Percentiles rank a stretch among this genome's conserved stretches.
Evolutionary conservation across 1,140 invertebrate genomes (phyloP).

Genomic region (Theocolax elegans): DNA sequence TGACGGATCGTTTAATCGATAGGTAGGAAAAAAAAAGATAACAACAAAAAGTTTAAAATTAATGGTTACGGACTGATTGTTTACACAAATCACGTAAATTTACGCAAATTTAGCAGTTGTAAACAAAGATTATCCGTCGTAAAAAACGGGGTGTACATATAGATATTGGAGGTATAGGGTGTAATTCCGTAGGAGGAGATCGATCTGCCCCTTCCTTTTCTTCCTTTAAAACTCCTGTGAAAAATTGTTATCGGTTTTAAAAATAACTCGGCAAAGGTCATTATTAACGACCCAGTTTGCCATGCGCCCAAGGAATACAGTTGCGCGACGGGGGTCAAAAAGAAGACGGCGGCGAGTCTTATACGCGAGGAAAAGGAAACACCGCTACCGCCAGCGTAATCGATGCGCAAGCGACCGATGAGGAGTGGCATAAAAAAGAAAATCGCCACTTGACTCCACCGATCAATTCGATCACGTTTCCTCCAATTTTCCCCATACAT

Average conservation of each 20-base stretch:
- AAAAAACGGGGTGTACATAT: neutral
- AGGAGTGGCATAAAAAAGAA: slow-evolving; percentile 8
- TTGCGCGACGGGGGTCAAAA: no score
- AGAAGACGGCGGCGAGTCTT: no score
- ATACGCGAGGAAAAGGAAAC: neutral
- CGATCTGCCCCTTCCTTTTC: no score
- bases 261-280: slow-evolving; percentile 30
- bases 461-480: no score
- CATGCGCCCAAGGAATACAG: neutral
- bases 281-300: slow-evolving; percentile 30
- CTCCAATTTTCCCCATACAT: neutral
- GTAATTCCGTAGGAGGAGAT: neutral
- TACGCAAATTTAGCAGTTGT: neutral
- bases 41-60: no score
- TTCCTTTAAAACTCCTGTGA: neutral
- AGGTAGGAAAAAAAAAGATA: no score
- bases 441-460: no score
- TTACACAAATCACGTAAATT: neutral
- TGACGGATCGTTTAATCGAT: no score
- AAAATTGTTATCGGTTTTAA: slow-evolving; percentile 16
- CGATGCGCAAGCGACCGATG: neutral
- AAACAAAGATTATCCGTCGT: slow-evolving; percentile 3
- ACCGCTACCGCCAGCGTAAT: neutral
- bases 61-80: no score
- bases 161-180: no score